Base-by-base conservation (phyloP, 2,888 invertebrate species). In the Cotesia congregata region DNA sequence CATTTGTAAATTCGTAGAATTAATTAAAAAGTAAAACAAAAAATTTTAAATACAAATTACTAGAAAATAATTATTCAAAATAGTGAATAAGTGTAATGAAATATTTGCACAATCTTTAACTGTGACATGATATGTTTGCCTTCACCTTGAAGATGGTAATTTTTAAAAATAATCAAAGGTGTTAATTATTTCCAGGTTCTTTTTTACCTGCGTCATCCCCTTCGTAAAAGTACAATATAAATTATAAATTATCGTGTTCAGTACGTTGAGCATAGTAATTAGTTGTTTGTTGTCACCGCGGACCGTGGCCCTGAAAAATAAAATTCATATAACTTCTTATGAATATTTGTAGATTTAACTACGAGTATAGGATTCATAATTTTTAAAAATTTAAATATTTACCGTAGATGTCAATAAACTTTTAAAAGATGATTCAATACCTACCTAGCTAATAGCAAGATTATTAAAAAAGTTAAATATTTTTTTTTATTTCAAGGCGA, bases 401-500 rank as follows among this genome's bases (percentile, higher is more conserved):
- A 20, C 12, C 30, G 30, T 1, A 30, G 41, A 64, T 76, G 40
- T 74, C 60, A 62, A 70, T 73, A 61, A n/a, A 64, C 50, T 73
- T 61, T 60, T 67, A 72, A 64, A 15, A 39, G 4, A 50, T n/a
- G 60, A 41, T 64, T 30, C 50, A 30, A 15, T 41, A 20, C 30
- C 20, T 20, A 20, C 1, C 30, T 30, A 17, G 1, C 30, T 30
- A 30, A 30, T 30, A 39, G n/a, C n/a, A 41, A 68, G 6, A 39
- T 41, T n/a, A 41, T 39, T 41, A 20, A 67, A 7, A 15, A 7
- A 50, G 9, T 67, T 67, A 41, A 68, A 62, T 62, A 40, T 9
- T 59, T 59, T 68, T 50, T 64, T 73, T 73, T 67, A 59, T 65
- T 82, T 81, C 30, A 81, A 90, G 90, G 84, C 88, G n/a, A 84